Conservation (phyloP, 2,113 vertebrate genomes). For the Microtus pennsylvanicus region DNA sequence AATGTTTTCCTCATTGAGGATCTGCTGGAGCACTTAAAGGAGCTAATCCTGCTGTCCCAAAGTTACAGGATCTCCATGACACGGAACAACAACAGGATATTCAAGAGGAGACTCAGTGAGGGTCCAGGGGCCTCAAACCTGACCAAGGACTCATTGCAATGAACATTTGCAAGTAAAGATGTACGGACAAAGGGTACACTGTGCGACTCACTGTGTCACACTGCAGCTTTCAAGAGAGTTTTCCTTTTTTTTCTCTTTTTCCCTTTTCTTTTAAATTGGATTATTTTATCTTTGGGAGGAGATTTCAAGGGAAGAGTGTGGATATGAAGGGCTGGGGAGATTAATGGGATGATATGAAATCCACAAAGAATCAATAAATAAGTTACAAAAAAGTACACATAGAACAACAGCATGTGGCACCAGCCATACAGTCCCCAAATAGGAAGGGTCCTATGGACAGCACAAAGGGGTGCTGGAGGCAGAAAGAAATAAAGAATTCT, state of each 20-base stretch:
- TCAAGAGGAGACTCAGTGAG: neutral
- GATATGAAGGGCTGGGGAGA: neutral
- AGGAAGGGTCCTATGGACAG: neutral
- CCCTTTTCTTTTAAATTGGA: neutral
- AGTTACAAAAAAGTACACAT: neutral
- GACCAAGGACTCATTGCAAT: neutral
- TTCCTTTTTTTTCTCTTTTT: neutral
- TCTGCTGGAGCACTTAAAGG: neutral
- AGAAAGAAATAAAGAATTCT: neutral
- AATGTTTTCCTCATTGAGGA: neutral
- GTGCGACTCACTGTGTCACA: neutral
- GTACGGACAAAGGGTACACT: neutral
- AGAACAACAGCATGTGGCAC: neutral
- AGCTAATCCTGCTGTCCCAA: neutral
- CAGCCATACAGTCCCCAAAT: neutral
- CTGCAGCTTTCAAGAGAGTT: neutral
- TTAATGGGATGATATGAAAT: neutral
- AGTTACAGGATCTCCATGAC: neutral
- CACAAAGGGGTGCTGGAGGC: neutral
- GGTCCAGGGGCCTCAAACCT: neutral
- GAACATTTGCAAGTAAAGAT: neutral
- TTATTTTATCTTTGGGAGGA: neutral
- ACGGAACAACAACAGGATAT: neutral
- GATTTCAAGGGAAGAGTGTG: neutral
- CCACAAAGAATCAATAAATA: neutral